phyloP scores from a whole-genome alignment of 2,113 vertebrate species.

The Nesogale talazaci region DNA sequence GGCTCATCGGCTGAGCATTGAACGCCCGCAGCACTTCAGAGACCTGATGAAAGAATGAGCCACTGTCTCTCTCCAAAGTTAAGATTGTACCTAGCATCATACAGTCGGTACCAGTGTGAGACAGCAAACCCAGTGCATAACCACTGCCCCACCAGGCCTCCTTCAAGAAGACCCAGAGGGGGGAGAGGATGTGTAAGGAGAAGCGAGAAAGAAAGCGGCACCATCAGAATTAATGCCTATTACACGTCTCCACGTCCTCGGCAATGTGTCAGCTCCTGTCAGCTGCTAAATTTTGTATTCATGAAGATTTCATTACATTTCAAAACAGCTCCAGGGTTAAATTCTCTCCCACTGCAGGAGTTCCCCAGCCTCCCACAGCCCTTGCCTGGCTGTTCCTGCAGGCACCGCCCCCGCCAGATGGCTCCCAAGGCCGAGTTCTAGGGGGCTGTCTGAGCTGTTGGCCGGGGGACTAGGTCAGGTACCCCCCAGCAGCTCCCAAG shows the following conservation, averaged over 20 bases:
- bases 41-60: background rate
- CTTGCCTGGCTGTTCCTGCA: constrained; percentile 30
- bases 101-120: too few species aligned
- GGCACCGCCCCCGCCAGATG: background rate
- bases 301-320: constrained; percentile 50
- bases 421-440: background rate
- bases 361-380: background rate
- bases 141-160: too few species aligned
- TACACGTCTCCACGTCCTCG: constrained; percentile 28
- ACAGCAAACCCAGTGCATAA: too few species aligned
- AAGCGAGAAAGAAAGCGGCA: background rate
- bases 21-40: background rate
- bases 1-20: background rate
- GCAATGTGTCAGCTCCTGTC: constrained; percentile 52
- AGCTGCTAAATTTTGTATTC: constrained; percentile 54
- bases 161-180: background rate
- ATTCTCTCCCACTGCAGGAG: constrained; percentile 37
- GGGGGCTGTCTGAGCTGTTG: background rate
- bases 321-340: constrained; percentile 52
- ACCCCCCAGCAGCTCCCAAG: too few species aligned
- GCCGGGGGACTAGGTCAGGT: too few species aligned
- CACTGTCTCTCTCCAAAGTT: background rate
- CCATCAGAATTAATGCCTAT: constrained; percentile 18
- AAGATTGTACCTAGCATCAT: too few species aligned
- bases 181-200: background rate